Evolutionary conservation across 2,797 vertebrate genomes (phyloP).

Genomic region (Darevskia mixta): DNA sequence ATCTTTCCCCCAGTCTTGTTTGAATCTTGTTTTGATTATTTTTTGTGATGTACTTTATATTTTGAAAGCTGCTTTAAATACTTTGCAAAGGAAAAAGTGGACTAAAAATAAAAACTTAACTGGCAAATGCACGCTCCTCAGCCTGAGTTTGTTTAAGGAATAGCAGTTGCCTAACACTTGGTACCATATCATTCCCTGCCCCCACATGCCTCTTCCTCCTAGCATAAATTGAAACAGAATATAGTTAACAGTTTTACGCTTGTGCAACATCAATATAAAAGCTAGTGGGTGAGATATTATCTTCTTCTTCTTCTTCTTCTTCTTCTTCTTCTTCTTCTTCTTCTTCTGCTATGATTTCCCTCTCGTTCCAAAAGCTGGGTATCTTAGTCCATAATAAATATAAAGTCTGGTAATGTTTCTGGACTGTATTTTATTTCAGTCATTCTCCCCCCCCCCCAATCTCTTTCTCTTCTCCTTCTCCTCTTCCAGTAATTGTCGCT

Average conservation of each 20-base stretch:
- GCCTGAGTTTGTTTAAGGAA: neutral
- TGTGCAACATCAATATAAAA: no score
- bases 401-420: no score
- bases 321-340: neutral
- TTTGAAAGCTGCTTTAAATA: neutral
- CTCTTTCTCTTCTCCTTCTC: no score
- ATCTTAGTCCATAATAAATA: neutral
- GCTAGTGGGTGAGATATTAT: neutral
- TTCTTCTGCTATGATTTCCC: no score
- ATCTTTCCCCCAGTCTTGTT: neutral
- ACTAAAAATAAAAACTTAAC: neutral
- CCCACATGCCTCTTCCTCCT: neutral
- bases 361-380: no score
- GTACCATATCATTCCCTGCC: neutral
- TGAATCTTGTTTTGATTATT: neutral
- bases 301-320: neutral
- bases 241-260: no score
- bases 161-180: neutral
- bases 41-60: neutral
- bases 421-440: neutral
- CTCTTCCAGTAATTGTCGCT: neutral
- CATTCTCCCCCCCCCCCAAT: neutral
- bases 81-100: neutral
- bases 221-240: no score
- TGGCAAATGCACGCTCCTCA: neutral